Base-by-base conservation (phyloP, 2,113 vertebrate species). In the Eptesicus fuscus region DNA sequence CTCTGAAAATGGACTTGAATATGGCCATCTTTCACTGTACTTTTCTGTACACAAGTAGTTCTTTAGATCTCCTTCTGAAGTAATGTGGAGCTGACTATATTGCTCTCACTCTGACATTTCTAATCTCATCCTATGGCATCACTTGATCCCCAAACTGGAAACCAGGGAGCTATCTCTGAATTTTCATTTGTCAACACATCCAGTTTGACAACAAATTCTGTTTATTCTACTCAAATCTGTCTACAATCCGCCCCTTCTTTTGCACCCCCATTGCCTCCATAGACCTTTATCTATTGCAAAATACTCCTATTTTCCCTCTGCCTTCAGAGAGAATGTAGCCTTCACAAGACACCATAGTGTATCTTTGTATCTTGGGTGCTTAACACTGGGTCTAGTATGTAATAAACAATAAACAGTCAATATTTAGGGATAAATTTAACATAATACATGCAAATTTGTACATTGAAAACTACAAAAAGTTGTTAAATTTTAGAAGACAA, bases 1-100 rank as follows among this genome's bases (percentile, higher is more conserved):
- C 23, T 85, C 84, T 88, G 70, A 30, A 76, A 89, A 56, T 65
- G 44, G 25, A 49, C 59, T 69, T 40, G 59, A 76, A 53, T 40
- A 7, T 9, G 22, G 37, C 7, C 23, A 14, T 67, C 47, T 89
- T 32, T 53, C 59, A 70, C 65, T 9, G 5, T 28, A 18, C 25
- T 28, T 70, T 23, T 32, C 9, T 40, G 28, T 11, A 49, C 35
- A 18, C 0, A 49, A 42, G 90, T 18, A 47, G 71, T 47, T 42
- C 74, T 35, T 79, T 2, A 61, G 40, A 10, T 40, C 23, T 59
- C 51, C 28, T 35, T 47, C 76, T 17, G 30, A 84, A 42, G 3
- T 51, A 9, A 51, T 0, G 0, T 3, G 18, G 70, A 70, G 25
- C 42, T 18, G 79, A 18, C 9, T 18, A 0, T 32, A 14, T 30